Conservation (phyloP, 2,888 invertebrate species). For the Callyntrura guangdongensis region DNA sequence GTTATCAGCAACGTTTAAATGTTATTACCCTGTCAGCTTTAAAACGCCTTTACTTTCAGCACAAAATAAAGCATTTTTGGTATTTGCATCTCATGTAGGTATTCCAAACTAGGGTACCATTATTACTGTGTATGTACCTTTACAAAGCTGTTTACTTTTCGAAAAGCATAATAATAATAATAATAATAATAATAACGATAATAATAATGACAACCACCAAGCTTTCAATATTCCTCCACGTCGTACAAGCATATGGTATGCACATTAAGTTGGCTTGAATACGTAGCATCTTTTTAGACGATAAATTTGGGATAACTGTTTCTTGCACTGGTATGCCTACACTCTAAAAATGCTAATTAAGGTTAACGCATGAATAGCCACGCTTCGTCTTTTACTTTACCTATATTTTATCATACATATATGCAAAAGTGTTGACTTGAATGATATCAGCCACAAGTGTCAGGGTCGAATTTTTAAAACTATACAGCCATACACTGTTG, state of each 20-base stretch:
- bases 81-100: no score
- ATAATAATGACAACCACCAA: no score
- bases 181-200: no score
- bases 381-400: constrained; percentile 31
- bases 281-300: background rate
- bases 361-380: constrained; percentile 51
- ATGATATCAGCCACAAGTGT: constrained; percentile 30
- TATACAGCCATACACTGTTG: background rate
- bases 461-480: constrained; percentile 47
- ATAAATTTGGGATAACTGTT: constrained; percentile 35
- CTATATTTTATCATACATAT: constrained; percentile 32
- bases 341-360: constrained; percentile 50
- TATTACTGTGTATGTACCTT: no score
- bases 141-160: no score
- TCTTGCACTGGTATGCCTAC: background rate
- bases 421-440: constrained; percentile 40
- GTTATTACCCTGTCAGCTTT: no score
- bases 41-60: no score
- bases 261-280: background rate
- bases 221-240: no score
- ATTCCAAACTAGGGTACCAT: no score
- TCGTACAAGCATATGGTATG: background rate
- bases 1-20: no score
- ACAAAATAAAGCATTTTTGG: no score
- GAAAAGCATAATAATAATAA: no score